Evolutionary conservation across 2,888 invertebrate genomes (phyloP).

Genomic region (Rosalia funebris): DNA sequence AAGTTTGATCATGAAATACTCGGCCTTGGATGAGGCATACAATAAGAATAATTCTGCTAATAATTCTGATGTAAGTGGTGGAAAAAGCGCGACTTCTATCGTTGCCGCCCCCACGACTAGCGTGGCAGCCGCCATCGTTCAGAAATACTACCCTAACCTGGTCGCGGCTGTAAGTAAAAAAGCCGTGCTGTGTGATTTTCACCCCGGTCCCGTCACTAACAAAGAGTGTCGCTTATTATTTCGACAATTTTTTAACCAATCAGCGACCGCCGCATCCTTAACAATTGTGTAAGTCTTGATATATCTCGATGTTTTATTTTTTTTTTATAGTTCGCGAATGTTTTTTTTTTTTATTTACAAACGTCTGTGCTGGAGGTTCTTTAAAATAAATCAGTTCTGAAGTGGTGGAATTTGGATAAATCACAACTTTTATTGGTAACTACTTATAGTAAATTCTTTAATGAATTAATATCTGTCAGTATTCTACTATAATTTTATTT

Average conservation of each 20-base stretch:
- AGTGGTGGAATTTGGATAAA: too few relatives aligned
- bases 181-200: constrained; percentile 26
- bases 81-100: constrained; percentile 30
- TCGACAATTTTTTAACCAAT: constrained; percentile 38
- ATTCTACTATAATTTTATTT: too few relatives aligned
- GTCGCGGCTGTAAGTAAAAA: constrained; percentile 62
- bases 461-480: too few relatives aligned
- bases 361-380: constrained; percentile 16
- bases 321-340: constrained; percentile 16
- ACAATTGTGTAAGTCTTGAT: constrained; percentile 49
- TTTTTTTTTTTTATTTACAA: constrained; percentile 15
- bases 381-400: constrained; percentile 20
- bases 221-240: constrained; percentile 50
- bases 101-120: constrained; percentile 57
- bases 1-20: constrained; percentile 83
- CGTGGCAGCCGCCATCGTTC: constrained; percentile 56
- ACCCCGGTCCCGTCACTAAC: constrained; percentile 49
- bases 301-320: constrained; percentile 17
- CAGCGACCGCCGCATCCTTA: constrained; percentile 40
- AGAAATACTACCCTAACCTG: constrained; percentile 59
- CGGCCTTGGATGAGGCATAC: constrained; percentile 79
- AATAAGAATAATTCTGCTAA: constrained; percentile 63
- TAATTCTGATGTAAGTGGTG: constrained; percentile 44
- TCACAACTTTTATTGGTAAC: too few relatives aligned
- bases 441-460: too few relatives aligned